These are phyloP conservation scores for Oryzaephilus surinamensis DNA, from an alignment of 1,140 invertebrate species.

Conservation along the genomic window DNA sequence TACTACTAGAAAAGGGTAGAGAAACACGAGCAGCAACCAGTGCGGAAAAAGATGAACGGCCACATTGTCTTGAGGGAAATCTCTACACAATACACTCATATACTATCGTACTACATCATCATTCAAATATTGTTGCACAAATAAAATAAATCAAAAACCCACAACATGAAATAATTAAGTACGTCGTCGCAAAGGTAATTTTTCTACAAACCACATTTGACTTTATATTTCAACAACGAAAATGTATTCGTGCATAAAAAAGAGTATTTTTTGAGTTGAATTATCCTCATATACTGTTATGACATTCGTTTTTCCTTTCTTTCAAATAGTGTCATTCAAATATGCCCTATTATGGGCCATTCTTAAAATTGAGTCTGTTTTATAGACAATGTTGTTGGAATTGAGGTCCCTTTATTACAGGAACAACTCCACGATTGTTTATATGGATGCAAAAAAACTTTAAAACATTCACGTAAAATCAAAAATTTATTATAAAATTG, in stretches of 20 bases:
- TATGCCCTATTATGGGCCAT: constrained; percentile 14
- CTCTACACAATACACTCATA: constrained; percentile 4
- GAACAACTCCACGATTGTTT: too few species aligned
- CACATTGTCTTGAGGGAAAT: constrained; percentile 13
- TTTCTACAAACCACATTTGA: neutral
- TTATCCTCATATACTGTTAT: constrained; percentile 7
- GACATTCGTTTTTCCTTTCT: too few species aligned
- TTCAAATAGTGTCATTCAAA: constrained; percentile 11
- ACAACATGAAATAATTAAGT: constrained; percentile 1
- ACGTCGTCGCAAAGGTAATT: neutral
- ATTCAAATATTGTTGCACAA: constrained; percentile 7
- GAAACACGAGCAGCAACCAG: too few species aligned
- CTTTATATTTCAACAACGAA: neutral
- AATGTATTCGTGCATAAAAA: neutral
- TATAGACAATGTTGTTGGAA: constrained; percentile 9
- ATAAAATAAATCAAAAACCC: neutral
- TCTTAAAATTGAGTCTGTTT: constrained; percentile 15
- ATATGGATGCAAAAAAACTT: too few species aligned
- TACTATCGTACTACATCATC: too few species aligned
- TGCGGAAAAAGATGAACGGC: constrained; percentile 10
- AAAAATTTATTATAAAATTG: too few species aligned
- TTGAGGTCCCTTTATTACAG: constrained; percentile 6
- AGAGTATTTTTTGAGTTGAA: constrained; percentile 4
- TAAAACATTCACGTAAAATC: too few species aligned
- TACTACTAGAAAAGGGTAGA: constrained; percentile 12